Percentiles rank a stretch among this genome's conserved stretches.
Conservation (phyloP, 2,113 vertebrate species). For the Vimba vimba region DNA sequence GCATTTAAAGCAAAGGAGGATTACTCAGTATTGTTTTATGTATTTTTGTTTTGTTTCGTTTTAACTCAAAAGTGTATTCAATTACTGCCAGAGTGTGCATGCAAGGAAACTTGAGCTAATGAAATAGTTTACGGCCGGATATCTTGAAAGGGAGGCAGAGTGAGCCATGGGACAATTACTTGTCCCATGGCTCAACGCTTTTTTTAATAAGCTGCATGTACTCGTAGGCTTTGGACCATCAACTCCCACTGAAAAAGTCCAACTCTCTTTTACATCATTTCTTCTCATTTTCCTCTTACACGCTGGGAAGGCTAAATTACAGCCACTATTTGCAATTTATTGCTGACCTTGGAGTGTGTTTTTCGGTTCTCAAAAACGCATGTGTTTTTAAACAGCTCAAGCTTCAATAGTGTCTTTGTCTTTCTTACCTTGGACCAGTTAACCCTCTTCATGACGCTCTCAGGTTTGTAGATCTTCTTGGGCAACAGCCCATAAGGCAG, state of each 20-base stretch:
- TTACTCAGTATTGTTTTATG: slow-evolving; percentile 56
- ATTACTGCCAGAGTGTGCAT: slow-evolving; percentile 57
- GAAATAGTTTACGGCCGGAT: slow-evolving; percentile 65
- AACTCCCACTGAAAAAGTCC: slow-evolving; percentile 40
- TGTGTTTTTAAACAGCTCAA: neutral
- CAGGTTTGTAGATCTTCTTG: slow-evolving; percentile 91
- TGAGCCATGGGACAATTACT: too few species aligned
- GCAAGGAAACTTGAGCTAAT: slow-evolving; percentile 63
- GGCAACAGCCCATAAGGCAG: slow-evolving; percentile 90
- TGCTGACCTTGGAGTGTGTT: slow-evolving; percentile 3
- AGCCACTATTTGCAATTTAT: slow-evolving; percentile 26
- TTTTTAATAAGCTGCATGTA: slow-evolving; percentile 55
- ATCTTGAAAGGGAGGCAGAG: slow-evolving; percentile 53
- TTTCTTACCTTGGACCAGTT: slow-evolving; percentile 96
- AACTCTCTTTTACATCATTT: slow-evolving; percentile 34
- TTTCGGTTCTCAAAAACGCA: neutral
- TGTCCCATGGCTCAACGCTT: slow-evolving; percentile 47
- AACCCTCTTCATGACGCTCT: slow-evolving; percentile 90
- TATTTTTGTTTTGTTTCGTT: slow-evolving; percentile 9
- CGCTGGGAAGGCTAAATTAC: neutral
- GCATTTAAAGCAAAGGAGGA: slow-evolving; percentile 61
- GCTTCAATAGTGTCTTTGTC: neutral
- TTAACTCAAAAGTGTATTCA: slow-evolving; percentile 45
- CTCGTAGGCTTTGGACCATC: slow-evolving; percentile 49
- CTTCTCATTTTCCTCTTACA: neutral